Conservation (phyloP, 2,113 vertebrate species). For the Peromyscus californicus region DNA sequence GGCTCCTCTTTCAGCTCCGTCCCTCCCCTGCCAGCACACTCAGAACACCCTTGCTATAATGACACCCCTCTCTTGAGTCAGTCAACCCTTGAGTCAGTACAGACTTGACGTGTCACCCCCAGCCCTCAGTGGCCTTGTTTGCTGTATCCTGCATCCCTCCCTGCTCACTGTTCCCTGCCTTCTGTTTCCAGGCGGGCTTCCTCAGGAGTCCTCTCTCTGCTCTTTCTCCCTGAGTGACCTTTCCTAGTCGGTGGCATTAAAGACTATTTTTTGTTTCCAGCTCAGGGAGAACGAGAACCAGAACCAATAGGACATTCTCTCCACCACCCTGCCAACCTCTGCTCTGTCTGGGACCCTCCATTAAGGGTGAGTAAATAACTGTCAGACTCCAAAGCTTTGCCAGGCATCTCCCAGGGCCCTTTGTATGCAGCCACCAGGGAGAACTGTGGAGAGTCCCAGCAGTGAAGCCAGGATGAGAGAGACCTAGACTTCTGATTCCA, state of each 20-base stretch:
- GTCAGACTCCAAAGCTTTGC: not conserved
- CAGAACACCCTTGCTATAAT: not conserved
- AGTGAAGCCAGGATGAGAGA: not conserved
- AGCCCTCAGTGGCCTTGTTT: not conserved
- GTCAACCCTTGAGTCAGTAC: not conserved
- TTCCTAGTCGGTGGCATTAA: not conserved
- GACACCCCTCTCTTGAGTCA: no score
- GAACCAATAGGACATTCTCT: not conserved
- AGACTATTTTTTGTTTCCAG: not conserved
- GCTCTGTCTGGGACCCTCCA: no score
- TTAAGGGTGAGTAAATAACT: not conserved
- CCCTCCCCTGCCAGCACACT: not conserved
- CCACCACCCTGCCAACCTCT: not conserved
- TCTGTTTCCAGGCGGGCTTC: not conserved
- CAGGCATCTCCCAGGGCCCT: not conserved
- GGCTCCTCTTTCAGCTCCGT: not conserved
- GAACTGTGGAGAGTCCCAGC: not conserved
- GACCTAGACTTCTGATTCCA: not conserved
- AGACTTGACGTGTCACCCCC: not conserved
- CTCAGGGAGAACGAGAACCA: not conserved
- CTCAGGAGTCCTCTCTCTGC: not conserved
- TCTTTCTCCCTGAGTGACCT: not conserved
- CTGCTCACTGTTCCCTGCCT: rapidly evolving
- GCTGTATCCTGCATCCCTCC: not conserved
- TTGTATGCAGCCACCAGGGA: not conserved